A percentile compares a stretch with the other conserved stretches of the same genome.
Evolutionary conservation across 2,113 vertebrate genomes (phyloP).

Genomic region (Bucco capensis): DNA sequence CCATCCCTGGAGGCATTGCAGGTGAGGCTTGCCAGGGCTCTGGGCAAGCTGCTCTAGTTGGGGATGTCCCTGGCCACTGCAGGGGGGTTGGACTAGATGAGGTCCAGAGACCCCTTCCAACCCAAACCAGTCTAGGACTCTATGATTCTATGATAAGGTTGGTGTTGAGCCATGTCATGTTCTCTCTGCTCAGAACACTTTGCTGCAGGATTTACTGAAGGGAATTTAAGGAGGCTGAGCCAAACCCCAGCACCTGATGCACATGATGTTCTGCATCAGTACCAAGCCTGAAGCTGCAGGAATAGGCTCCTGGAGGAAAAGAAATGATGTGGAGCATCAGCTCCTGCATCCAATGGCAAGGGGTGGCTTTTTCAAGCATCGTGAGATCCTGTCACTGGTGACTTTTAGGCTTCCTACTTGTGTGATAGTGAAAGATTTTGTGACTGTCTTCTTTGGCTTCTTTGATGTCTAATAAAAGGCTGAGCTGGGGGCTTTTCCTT

Average conservation of each 20-base stretch:
- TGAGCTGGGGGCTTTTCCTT: not conserved
- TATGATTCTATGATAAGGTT: too few relatives aligned
- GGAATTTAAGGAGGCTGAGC: not conserved
- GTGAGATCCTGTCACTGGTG: fast-evolving
- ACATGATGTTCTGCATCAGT: fast-evolving
- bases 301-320: not conserved
- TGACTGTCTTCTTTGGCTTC: not conserved
- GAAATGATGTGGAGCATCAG: fast-evolving
- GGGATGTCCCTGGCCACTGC: too few relatives aligned
- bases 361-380: not conserved
- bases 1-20: too few relatives aligned
- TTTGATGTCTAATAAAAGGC: not conserved
- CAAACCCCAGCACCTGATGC: not conserved
- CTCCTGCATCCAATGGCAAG: fast-evolving
- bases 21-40: too few relatives aligned
- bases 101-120: too few relatives aligned
- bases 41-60: too few relatives aligned
- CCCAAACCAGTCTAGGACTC: too few relatives aligned
- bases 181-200: not conserved
- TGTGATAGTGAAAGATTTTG: not conserved
- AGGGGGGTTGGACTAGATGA: too few relatives aligned
- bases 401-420: not conserved
- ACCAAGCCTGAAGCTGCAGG: not conserved
- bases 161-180: not conserved
- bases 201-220: fast-evolving